These are phyloP conservation scores for Dinocampus coccinellae DNA, from an alignment of 2,888 invertebrate genomes.

Conservation along the genomic window DNA sequence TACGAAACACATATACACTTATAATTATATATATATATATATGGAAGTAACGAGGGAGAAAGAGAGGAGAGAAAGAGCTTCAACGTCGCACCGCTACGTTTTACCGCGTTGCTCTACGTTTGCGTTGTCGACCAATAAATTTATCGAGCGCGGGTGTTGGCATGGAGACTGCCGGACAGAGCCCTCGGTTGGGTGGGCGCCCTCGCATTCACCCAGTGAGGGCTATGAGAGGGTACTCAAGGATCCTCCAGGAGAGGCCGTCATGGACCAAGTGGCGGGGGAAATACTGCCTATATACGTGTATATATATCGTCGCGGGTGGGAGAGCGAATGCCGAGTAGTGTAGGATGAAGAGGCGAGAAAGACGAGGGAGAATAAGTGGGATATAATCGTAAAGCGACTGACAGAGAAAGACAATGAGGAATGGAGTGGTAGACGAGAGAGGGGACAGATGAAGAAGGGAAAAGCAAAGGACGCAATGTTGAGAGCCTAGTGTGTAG, in stretches of 20 bases:
- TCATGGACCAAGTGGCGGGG: conserved; percentile 66
- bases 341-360: conserved; percentile 40
- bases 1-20: no score
- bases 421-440: conserved; percentile 26
- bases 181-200: conserved; percentile 63
- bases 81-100: conserved; percentile 28
- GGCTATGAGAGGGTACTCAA: conserved; percentile 67
- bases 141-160: conserved; percentile 70
- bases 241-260: conserved; percentile 67
- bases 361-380: conserved; percentile 28
- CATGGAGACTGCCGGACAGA: conserved; percentile 69
- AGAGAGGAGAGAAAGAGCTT: no score
- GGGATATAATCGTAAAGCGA: no score
- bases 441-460: not conserved
- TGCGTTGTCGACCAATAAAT: conserved; percentile 67
- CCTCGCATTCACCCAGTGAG: conserved; percentile 46
- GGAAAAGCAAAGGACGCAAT: conserved; percentile 43
- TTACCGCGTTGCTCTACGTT: conserved; percentile 50
- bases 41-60: no score
- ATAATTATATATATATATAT: not conserved
- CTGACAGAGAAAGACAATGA: conserved; percentile 34
- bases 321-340: conserved; percentile 35
- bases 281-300: conserved; percentile 34
- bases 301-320: not conserved
- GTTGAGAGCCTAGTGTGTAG: conserved; percentile 37